Percentiles rank a stretch among this genome's conserved stretches.
Conservation (phyloP, 2,888 invertebrate species). For the Andrena bicolor region DNA sequence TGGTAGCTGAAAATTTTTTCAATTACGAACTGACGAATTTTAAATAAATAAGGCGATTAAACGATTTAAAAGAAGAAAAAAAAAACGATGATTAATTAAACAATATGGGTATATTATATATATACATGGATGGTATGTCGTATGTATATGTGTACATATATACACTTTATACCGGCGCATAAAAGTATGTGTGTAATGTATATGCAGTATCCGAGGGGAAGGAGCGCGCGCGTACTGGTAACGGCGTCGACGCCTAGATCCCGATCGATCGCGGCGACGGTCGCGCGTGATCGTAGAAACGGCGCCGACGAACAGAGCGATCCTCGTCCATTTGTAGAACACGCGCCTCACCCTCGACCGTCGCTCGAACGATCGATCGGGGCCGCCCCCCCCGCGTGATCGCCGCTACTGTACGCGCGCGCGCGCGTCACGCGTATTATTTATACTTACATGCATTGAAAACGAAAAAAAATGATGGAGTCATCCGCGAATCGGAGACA, state of each 20-base stretch:
- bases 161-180: conserved; percentile 76
- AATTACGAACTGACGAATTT: conserved; percentile 76
- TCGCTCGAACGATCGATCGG: conserved; percentile 42
- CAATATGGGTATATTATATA: conserved; percentile 76
- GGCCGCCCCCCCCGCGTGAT: not conserved
- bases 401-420: conserved; percentile 64
- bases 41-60: conserved; percentile 74
- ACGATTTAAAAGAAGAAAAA: conserved; percentile 54
- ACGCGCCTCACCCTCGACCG: not conserved
- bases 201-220: conserved; percentile 65
- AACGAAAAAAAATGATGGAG: conserved; percentile 52
- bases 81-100: conserved; percentile 77
- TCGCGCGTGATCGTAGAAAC: not conserved
- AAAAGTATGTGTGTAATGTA: conserved; percentile 73
- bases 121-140: conserved; percentile 82
- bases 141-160: conserved; percentile 84
- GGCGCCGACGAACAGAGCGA: not conserved
- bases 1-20: conserved; percentile 75
- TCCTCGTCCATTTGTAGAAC: conserved; percentile 22
- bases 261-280: not conserved
- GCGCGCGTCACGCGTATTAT: conserved; percentile 68
- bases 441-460: conserved; percentile 71
- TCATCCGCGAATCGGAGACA: conserved; percentile 77
- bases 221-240: conserved; percentile 67
- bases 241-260: conserved; percentile 21